Conservation (phyloP, 2,113 vertebrate species). For the Oryzias melastigma region DNA sequence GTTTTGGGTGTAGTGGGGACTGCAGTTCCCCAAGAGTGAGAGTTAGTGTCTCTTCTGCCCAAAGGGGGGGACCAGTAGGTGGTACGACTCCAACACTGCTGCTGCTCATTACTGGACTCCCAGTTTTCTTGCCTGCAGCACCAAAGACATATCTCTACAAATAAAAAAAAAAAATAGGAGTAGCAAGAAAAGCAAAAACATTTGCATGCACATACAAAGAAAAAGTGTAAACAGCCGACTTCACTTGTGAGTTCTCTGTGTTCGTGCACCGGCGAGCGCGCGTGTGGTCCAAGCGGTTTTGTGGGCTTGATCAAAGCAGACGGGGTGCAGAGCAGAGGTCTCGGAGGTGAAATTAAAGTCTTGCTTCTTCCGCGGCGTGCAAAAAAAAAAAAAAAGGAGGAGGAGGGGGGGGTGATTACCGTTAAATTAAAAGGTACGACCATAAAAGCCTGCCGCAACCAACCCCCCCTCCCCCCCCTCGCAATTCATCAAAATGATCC, state of each 20-base stretch:
- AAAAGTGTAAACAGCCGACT: too few relatives aligned
- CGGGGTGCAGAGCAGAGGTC: conserved; percentile 54
- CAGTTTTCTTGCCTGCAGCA: conserved; percentile 44
- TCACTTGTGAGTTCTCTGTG: too few relatives aligned
- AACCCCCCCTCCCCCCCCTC: conserved; percentile 18
- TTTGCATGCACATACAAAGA: too few relatives aligned
- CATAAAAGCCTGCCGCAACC: conserved; percentile 48
- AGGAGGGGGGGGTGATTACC: conserved; percentile 58
- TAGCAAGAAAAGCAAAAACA: too few relatives aligned
- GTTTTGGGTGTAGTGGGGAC: conserved; percentile 13
- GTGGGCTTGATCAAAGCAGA: conserved; percentile 63
- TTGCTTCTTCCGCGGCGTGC: conserved; percentile 37
- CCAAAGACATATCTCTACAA: conserved; percentile 9
- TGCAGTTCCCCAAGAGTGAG: conserved; percentile 9
- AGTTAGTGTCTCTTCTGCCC: conserved; percentile 18
- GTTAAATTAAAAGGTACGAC: conserved; percentile 73
- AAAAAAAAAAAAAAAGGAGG: not conserved
- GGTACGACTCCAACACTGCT: conserved; percentile 20
- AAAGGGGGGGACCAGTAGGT: conserved; percentile 27
- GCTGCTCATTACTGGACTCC: conserved; percentile 53
- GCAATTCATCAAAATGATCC: conserved; percentile 65
- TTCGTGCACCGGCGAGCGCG: not conserved
- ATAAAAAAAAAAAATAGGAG: too few relatives aligned
- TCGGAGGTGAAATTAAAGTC: conserved; percentile 69
- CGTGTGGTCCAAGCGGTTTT: conserved; percentile 11